Evolutionary conservation across 2,888 invertebrate species (phyloP), one percentile per base, ranked within the genome.

Genomic region (Chrysotoxum bicinctum): DNA sequence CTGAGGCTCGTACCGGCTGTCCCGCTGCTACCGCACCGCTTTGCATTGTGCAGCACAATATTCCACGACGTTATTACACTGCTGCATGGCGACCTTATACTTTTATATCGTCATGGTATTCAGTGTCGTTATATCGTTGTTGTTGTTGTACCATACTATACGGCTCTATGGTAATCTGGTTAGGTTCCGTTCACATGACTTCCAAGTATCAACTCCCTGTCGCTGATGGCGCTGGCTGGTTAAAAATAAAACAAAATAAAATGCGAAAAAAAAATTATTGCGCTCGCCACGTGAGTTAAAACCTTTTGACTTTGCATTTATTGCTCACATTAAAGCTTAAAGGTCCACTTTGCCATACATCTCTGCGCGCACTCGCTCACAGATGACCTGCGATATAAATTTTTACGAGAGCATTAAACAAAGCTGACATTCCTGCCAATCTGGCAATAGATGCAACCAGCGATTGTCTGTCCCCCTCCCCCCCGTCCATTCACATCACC

Each of bases 231-330:
- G 45, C 48, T 21, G 2, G 26, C 4, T 37, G 12, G 3, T 66
- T n/a, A 58, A 40, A 23, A 26, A 19, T n/a, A 35, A 16, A 62
- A 30, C 12, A 40, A 7, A 37, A n/a, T 14, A 3, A 40, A 37
- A 62, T 30, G 35, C 12, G 10, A 12, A 64, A 16, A 56, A 45
- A 66, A 68, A 84, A 58, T 68, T 60, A 85, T 81, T 81, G 76
- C 76, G 73, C 62, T 81, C 85, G 45, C 81, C 85, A 75, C 85
- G 81, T 85, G 85, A 85, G 85, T 85, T 85, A 85, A 85, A 81
- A 85, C 85, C 85, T 85, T 85, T 85, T 85, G 85, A 85, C 85
- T 85, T 81, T 85, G 85, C 85, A 85, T 85, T 85, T 85, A 85
- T 85, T 85, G 85, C 85, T 81, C 76, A 81, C 85, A 85, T 81